A percentile compares a stretch with the other conserved stretches of the same genome.
These are phyloP conservation scores for Melinopterus prodromus DNA, from an alignment of 2,888 invertebrate genomes.

Conservation along the genomic window DNA sequence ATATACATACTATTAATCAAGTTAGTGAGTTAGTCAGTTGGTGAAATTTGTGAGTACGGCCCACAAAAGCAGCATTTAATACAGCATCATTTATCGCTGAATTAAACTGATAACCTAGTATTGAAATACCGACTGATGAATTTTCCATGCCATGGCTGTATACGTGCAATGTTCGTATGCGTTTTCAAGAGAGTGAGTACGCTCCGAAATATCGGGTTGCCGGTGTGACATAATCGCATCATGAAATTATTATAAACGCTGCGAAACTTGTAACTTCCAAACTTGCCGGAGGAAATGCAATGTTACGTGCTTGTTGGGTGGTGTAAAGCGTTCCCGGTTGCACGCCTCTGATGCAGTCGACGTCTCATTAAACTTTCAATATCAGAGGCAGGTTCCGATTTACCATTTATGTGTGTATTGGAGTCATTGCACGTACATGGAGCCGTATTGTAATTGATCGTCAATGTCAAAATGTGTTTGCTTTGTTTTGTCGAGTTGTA, in stretches of 20 bases:
- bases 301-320: not conserved
- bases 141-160: not conserved
- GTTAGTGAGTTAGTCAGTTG: too few species aligned
- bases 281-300: constrained; percentile 18
- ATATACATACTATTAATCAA: too few species aligned
- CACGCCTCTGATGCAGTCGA: not conserved
- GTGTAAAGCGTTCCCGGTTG: not conserved
- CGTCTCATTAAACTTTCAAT: constrained; percentile 4
- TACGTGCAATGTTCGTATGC: not conserved
- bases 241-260: constrained; percentile 24
- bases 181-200: not conserved
- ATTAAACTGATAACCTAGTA: too few species aligned
- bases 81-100: too few species aligned
- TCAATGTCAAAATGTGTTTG: not conserved
- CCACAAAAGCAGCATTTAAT: too few species aligned
- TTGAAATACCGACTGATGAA: too few species aligned
- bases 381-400: not conserved
- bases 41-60: too few species aligned
- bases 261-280: constrained; percentile 10
- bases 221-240: constrained; percentile 15
- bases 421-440: not conserved
- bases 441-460: not conserved
- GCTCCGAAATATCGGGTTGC: not conserved
- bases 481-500: not conserved
- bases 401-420: not conserved